Evolutionary conservation across 1,140 invertebrate genomes (phyloP).

Genomic region (Schlechtendalia chinensis): DNA sequence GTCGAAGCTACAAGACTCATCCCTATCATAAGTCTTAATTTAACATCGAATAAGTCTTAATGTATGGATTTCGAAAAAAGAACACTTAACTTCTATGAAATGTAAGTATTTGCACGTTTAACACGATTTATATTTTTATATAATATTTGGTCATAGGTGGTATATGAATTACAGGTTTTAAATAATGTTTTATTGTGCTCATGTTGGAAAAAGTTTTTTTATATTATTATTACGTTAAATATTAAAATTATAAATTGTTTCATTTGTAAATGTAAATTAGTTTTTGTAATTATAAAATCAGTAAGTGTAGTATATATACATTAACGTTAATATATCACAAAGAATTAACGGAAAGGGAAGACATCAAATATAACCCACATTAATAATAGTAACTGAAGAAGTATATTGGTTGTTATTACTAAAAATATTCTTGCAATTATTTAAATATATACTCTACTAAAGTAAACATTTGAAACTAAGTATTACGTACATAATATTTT

Average conservation of each 20-base stretch:
- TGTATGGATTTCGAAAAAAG: not conserved
- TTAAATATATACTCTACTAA: not conserved
- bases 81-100: not conserved
- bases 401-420: not conserved
- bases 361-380: not conserved
- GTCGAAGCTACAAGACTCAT: constrained; percentile 26
- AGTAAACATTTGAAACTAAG: no score
- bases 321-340: not conserved
- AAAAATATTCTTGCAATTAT: not conserved
- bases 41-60: not conserved
- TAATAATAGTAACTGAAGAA: constrained; percentile 9
- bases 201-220: not conserved
- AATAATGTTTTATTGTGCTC: not conserved
- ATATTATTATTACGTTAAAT: not conserved
- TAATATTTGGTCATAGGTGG: not conserved
- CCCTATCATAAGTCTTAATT: constrained; percentile 1
- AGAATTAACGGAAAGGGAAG: not conserved
- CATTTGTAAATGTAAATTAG: not conserved
- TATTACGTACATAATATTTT: no score
- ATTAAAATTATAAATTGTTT: not conserved
- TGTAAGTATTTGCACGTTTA: constrained; percentile 9
- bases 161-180: not conserved
- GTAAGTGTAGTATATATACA: not conserved
- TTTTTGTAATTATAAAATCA: constrained; percentile 4
- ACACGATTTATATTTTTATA: no score